Conservation (phyloP, 2,888 invertebrate species). For the Erannis defoliaria region DNA sequence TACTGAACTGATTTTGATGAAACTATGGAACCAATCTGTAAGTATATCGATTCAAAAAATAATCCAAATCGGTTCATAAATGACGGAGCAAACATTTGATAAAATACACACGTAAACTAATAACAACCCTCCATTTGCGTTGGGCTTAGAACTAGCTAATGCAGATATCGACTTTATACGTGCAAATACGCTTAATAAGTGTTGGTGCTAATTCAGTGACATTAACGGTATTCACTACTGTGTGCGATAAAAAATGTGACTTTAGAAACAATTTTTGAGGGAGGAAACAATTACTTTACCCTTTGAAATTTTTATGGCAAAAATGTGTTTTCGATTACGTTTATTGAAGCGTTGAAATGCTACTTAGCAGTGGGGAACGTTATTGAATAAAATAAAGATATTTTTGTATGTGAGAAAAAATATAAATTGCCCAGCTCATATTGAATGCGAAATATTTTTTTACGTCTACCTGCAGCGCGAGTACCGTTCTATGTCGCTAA, state of each 20-base stretch:
- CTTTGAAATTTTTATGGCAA: constrained; percentile 56
- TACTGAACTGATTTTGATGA: no score
- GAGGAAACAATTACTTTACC: constrained; percentile 62
- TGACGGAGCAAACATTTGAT: no score
- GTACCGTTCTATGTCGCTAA: no score
- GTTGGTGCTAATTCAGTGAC: constrained; percentile 42
- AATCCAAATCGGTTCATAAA: no score
- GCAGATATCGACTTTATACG: not conserved
- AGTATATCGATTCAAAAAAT: no score
- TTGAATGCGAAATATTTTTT: not conserved
- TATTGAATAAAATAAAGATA: constrained; percentile 15
- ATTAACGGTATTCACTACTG: constrained; percentile 44
- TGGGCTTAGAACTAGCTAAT: no score
- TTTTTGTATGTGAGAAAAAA: constrained; percentile 3
- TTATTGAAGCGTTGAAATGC: constrained; percentile 42
- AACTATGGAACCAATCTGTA: no score
- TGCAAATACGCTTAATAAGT: not conserved
- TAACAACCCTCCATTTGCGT: no score
- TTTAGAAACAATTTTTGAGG: constrained; percentile 62
- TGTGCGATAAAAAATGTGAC: constrained; percentile 68
- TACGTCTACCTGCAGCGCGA: no score
- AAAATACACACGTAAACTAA: no score
- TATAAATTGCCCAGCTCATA: constrained; percentile 15
- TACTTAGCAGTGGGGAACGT: constrained; percentile 32
- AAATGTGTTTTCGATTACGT: constrained; percentile 50